Conservation (phyloP, 1,140 invertebrate genomes). For the Lepidurus packardi region DNA sequence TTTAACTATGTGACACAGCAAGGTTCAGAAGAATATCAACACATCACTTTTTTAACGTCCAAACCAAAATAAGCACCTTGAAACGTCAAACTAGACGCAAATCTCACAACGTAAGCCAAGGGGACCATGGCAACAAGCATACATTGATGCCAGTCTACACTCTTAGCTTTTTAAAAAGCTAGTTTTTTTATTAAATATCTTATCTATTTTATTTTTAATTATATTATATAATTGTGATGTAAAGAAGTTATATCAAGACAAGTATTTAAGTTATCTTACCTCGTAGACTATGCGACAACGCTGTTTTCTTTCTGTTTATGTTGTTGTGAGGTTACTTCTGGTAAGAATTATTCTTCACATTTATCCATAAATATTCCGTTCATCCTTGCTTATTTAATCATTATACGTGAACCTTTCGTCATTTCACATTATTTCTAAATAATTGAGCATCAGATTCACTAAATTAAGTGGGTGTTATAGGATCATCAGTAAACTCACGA, state of each 20-base stretch:
- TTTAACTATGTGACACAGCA: neutral
- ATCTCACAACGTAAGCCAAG: neutral
- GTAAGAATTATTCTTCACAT: neutral
- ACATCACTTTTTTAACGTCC: neutral
- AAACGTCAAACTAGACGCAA: neutral
- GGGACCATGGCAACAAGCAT: neutral
- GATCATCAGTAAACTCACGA: slow-evolving; percentile 23
- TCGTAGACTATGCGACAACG: neutral
- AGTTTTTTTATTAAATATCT: neutral
- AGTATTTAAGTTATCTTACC: neutral
- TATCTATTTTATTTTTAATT: neutral
- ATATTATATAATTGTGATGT: neutral
- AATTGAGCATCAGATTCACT: neutral
- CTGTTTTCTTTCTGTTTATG: slow-evolving; percentile 27
- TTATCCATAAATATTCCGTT: neutral
- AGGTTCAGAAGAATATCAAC: slow-evolving; percentile 24
- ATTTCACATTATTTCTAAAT: neutral
- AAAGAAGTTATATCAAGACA: neutral
- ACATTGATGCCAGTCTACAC: neutral
- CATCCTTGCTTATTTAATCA: neutral
- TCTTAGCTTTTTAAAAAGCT: neutral
- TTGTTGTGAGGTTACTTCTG: slow-evolving; percentile 24
- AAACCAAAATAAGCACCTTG: slow-evolving; percentile 22
- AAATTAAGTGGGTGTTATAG: neutral
- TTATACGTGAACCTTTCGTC: neutral